Base-by-base conservation (phyloP, 2,113 vertebrate species). In the Salvelinus alpinus region DNA sequence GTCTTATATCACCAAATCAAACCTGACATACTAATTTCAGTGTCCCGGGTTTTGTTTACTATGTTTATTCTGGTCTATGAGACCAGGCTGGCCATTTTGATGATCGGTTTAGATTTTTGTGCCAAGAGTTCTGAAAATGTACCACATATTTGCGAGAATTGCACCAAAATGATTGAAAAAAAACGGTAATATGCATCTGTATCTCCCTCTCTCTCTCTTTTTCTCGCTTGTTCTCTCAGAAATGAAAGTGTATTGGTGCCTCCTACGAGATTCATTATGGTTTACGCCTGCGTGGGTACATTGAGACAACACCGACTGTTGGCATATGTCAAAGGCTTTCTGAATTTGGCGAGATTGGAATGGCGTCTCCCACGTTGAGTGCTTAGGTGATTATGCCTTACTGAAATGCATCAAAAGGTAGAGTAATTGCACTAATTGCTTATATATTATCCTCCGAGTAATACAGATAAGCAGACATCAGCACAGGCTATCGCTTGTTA, bases 381-480 rank as follows among this genome's bases (percentile, higher is more conserved):
- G 29, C n/a, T 34, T 9, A 72, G 48, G 70, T 44, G 70, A 78
- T 72, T 24, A 78, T 27, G 29, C 3, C 51, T 68, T 25, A 29
- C 20, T 59, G 70, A 77, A 72, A 77, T 72, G 77, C 75, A 67
- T 73, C 69, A 71, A 70, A 38, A 12, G 48, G 12, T 51, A 51
- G 48, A 16, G 62, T 80, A 74, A 80, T 80, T 75, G 20, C 11
- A 24, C 51, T 70, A 75, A 80, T 70, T 75, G 64, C 18, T 44
- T 44, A 44, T 44, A 44, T 44, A 44, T 44, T 44, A 9, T 44
- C 38, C 38, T 44, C 38, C 8, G 38, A 44, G 8, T 44, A 44
- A 44, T 44, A 11, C 38, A 44, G 38, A 44, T 44, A 0, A 44
- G 38, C 38, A 44, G 38, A 9, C 38, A 44, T 1, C 38, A 44